Conservation (phyloP, 2,797 vertebrate species). For the Coranthus polyacanthus region DNA sequence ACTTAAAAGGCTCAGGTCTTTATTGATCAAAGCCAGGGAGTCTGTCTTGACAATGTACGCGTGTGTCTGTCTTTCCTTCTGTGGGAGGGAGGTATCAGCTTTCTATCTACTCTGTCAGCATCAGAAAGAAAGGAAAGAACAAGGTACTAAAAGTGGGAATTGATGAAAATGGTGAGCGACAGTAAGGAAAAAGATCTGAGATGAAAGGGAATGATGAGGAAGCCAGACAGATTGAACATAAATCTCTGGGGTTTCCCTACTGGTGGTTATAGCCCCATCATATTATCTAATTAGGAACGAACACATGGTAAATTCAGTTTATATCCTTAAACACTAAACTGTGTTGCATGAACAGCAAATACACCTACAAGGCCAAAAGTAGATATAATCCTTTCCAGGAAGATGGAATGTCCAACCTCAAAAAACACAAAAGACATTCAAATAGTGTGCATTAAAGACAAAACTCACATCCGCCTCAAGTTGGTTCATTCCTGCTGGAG, state of each 20-base stretch:
- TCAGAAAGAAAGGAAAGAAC: constrained; percentile 26
- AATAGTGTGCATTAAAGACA: too few relatives aligned
- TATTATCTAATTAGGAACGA: constrained; percentile 44
- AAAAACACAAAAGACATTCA: too few relatives aligned
- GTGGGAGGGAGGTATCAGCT: constrained; percentile 40
- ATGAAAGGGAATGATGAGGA: constrained; percentile 44
- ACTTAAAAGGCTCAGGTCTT: constrained; percentile 37
- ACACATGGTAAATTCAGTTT: neutral
- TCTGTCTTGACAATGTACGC: constrained; percentile 40
- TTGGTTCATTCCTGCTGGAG: neutral
- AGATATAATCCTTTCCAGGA: neutral
- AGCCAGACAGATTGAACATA: constrained; percentile 22
- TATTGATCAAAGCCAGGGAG: constrained; percentile 59
- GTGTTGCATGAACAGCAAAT: neutral
- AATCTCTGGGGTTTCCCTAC: constrained; percentile 43
- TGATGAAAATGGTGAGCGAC: constrained; percentile 43
- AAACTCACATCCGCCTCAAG: too few relatives aligned
- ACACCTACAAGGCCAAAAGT: neutral
- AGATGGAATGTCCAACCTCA: neutral
- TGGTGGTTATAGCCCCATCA: constrained; percentile 35
- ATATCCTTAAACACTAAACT: neutral
- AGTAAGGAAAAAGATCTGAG: constrained; percentile 22
- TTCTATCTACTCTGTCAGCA: constrained; percentile 62
- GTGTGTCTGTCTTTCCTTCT: constrained; percentile 36
- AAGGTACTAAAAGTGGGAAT: constrained; percentile 47